Base-by-base conservation (phyloP, 2,888 invertebrate genomes). In the Hypsopygia costalis region DNA sequence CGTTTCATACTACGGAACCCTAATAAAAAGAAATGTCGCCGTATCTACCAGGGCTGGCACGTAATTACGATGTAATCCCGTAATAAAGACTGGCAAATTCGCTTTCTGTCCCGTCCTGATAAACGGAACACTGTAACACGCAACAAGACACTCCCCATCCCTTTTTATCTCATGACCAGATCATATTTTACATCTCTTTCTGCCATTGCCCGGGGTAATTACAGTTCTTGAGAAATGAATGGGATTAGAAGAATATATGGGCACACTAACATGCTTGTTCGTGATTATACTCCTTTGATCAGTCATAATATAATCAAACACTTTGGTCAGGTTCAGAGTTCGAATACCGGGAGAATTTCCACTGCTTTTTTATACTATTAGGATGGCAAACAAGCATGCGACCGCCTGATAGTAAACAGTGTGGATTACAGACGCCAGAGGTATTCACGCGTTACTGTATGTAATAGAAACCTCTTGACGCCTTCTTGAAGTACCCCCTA, bases 51-150 rank as follows among this genome's bases (percentile, higher is more conserved):
- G 34, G 28, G 7, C 43, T 35, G 40, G 33, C 31, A 36, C 36
- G 49, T 49, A 49, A 49, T 49, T 49, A 43, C 49, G 12, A 25
- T 34, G 41, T 47, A 47, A 49, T 49, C 49, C 44, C 11, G 38
- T 45, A 45, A 49, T 46, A 44, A 45, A 44, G 43, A 49, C 38
- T 35, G 41, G 38, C 36, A 32, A 39, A 39, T 39, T 39, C 39
- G 39, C 39, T 39, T 39, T 39, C 39, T 39, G 39, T 33, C 39
- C 25, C 20, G 5, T 32, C 16, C 39, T 39, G 39, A 39, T 39
- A 39, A 39, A 39, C 39, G 39, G 25, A 33, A 12, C 11, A 12
- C 31, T n/a, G 32, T 9, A 28, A 39, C 39, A 34, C n/a, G 32
- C 16, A 28, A 39, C 39, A 34, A 37, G 16, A 10, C 28, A 10